phyloP scores from a whole-genome alignment of 2,113 vertebrate species.

The Platanista minor region DNA sequence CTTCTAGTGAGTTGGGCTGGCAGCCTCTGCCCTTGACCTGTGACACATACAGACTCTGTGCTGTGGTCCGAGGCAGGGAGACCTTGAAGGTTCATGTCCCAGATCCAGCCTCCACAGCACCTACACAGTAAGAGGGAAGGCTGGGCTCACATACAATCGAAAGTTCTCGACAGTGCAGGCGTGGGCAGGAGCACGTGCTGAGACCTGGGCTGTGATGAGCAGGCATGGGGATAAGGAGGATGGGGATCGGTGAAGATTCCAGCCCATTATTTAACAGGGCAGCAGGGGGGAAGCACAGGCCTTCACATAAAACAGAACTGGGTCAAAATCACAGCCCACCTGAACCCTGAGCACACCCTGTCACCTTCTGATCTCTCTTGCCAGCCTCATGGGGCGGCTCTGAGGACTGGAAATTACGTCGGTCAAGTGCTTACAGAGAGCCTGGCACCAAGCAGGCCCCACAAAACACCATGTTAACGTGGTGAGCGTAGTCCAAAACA shows the following conservation, averaged over 20 bases:
- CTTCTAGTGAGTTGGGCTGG: not conserved
- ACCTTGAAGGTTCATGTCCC: fast-evolving
- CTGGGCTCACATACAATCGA: not conserved
- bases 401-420: not conserved
- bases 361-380: not conserved
- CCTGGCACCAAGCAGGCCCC: not conserved
- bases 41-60: not conserved
- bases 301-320: not conserved
- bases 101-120: not conserved
- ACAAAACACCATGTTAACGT: no score
- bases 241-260: not conserved
- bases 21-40: not conserved
- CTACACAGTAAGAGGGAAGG: not conserved
- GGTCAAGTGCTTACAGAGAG: not conserved
- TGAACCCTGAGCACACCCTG: fast-evolving
- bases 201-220: not conserved
- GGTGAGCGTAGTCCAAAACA: not conserved
- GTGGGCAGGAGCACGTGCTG: not conserved
- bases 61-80: not conserved
- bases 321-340: not conserved
- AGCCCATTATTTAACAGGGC: not conserved
- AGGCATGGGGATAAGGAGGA: fast-evolving
- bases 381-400: not conserved
- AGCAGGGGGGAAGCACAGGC: not conserved
- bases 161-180: not conserved